phyloP scores from a whole-genome alignment of 2,797 vertebrate species.

The Molothrus aeneus region DNA sequence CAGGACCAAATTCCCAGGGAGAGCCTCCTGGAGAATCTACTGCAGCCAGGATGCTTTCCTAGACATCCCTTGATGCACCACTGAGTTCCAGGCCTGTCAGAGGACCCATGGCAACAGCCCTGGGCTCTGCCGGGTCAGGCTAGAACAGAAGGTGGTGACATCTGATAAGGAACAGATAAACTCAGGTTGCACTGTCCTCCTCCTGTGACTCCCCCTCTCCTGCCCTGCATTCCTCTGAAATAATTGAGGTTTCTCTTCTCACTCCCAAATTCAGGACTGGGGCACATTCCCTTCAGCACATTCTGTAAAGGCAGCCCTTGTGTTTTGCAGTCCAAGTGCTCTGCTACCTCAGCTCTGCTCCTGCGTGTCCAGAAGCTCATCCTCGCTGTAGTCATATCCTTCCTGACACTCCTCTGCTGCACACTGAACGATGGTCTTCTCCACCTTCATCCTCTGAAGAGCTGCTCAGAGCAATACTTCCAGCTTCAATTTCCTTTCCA shows the following conservation, averaged over 20 bases:
- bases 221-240: not conserved
- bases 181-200: not conserved
- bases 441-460: not conserved
- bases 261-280: not conserved
- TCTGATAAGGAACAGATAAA: not conserved
- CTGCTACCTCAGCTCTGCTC: not conserved
- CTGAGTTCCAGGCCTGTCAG: not conserved
- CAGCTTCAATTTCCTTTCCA: not conserved
- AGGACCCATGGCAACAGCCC: not conserved
- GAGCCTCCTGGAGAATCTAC: not conserved
- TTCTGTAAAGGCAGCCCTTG: not conserved
- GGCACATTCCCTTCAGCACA: not conserved
- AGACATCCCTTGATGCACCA: accelerated
- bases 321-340: not conserved
- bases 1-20: not conserved
- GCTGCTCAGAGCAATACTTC: not conserved
- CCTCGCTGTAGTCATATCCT: not conserved
- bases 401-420: not conserved
- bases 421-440: not conserved
- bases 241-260: not conserved
- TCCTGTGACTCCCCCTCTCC: not conserved
- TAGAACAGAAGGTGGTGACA: not conserved
- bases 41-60: not conserved
- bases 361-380: not conserved
- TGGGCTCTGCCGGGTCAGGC: accelerated